These are phyloP conservation scores for Spea bombifrons DNA, from an alignment of 2,113 vertebrate genomes.

Conservation along the genomic window DNA sequence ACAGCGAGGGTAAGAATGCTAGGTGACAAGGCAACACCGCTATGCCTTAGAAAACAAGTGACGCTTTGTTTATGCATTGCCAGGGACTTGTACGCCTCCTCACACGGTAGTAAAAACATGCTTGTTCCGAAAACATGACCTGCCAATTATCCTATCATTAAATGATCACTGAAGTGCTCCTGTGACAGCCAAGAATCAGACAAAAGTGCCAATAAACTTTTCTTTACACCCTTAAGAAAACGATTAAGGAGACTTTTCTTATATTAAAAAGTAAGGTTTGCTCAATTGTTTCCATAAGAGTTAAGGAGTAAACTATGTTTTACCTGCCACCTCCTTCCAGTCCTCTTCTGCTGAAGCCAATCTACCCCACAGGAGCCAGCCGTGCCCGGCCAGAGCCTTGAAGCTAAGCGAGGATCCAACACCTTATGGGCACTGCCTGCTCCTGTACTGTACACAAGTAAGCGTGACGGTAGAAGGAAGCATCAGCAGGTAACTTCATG, in stretches of 20 bases:
- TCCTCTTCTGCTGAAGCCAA: too few species aligned
- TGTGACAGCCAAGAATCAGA: background rate
- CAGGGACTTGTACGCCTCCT: background rate
- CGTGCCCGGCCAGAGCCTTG: too few species aligned
- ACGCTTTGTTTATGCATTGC: conserved; percentile 14
- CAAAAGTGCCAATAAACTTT: background rate
- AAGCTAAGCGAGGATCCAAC: too few species aligned
- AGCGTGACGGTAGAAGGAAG: too few species aligned
- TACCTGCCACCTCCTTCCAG: too few species aligned
- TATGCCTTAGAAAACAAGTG: background rate
- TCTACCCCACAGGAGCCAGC: too few species aligned
- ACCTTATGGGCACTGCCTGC: too few species aligned
- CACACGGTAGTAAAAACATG: conserved; percentile 16
- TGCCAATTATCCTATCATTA: conserved; percentile 1
- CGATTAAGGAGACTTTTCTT: background rate
- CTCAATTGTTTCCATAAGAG: too few species aligned
- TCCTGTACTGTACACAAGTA: too few species aligned
- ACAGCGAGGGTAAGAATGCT: background rate
- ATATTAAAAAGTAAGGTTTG: too few species aligned
- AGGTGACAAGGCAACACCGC: conserved; percentile 7
- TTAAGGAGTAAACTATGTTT: too few species aligned
- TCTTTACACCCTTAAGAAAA: background rate
- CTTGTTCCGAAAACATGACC: background rate
- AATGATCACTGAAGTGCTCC: background rate
- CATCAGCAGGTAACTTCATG: too few species aligned